Evolutionary conservation across 2,113 vertebrate species (phyloP).

Genomic region (Choloepus hoffmanni): DNA sequence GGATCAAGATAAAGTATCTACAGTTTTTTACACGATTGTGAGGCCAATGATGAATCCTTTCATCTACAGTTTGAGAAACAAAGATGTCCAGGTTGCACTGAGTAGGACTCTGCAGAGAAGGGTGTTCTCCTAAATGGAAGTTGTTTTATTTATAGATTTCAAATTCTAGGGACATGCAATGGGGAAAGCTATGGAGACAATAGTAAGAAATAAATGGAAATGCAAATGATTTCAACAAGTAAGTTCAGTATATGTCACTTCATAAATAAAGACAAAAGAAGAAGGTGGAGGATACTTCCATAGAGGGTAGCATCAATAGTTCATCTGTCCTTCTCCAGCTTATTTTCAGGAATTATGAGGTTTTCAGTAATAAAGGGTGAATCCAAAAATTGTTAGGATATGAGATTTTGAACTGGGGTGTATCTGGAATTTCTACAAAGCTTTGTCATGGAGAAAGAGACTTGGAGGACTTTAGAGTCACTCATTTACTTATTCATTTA

Average conservation of each 20-base stretch:
- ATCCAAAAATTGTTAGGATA: not conserved
- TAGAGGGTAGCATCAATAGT: not conserved
- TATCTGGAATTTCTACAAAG: not conserved
- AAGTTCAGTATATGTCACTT: not conserved
- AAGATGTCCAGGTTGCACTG: conserved; percentile 38
- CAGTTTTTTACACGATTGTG: conserved; percentile 54
- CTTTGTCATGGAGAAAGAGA: not conserved
- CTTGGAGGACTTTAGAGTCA: not conserved
- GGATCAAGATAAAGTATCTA: not conserved
- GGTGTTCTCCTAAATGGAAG: not conserved
- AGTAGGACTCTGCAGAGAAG: not conserved
- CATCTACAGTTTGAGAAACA: conserved; percentile 46
- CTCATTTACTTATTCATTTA: not conserved
- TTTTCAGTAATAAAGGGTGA: not conserved
- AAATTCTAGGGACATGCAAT: not conserved
- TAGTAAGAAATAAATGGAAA: not conserved
- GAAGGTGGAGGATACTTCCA: not conserved
- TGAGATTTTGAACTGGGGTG: not conserved
- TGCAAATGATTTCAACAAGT: not conserved
- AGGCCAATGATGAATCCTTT: conserved; percentile 32
- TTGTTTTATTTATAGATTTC: not conserved
- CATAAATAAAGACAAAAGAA: not conserved
- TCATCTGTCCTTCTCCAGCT: not conserved
- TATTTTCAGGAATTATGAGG: not conserved
- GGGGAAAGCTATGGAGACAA: not conserved